phyloP scores from a whole-genome alignment of 2,113 vertebrate genomes.

The Anhinga rufa region DNA sequence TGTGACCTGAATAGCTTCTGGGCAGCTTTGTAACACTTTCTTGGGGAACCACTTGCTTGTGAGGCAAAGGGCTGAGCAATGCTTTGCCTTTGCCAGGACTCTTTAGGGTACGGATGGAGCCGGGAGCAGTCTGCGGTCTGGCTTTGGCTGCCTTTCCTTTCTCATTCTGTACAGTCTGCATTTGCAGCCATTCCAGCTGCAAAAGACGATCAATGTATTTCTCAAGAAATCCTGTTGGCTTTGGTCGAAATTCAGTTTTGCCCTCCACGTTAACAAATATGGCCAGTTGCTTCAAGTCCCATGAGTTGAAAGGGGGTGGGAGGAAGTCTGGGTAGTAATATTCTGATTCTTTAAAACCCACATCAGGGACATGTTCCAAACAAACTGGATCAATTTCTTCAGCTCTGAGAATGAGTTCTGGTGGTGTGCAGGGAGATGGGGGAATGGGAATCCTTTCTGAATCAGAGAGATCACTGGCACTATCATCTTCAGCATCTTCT shows the following conservation, averaged over 20 bases:
- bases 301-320: constrained; percentile 86
- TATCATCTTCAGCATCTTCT: constrained; percentile 80
- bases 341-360: neutral
- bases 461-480: constrained; percentile 88
- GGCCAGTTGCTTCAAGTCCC: constrained; percentile 83
- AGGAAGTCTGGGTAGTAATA: constrained; percentile 85
- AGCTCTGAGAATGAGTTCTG: constrained; percentile 82
- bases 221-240: constrained; percentile 73
- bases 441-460: constrained; percentile 76
- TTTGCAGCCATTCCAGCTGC: constrained; percentile 85
- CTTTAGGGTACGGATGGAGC: constrained; percentile 11
- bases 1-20: neutral
- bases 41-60: neutral
- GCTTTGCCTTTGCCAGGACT: constrained; percentile 62
- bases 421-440: constrained; percentile 67
- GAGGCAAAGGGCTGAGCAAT: neutral
- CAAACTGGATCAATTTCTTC: constrained; percentile 75
- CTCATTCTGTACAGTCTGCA: constrained; percentile 80
- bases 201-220: constrained; percentile 81
- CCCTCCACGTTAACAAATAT: constrained; percentile 74
- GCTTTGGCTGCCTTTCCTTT: constrained; percentile 61
- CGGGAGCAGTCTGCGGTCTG: constrained; percentile 40
- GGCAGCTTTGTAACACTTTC: constrained; percentile 11
- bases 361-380: constrained; percentile 34
- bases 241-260: constrained; percentile 25